Conservation (phyloP, 2,797 vertebrate genomes). For the Hoplostethus mediterraneus region DNA sequence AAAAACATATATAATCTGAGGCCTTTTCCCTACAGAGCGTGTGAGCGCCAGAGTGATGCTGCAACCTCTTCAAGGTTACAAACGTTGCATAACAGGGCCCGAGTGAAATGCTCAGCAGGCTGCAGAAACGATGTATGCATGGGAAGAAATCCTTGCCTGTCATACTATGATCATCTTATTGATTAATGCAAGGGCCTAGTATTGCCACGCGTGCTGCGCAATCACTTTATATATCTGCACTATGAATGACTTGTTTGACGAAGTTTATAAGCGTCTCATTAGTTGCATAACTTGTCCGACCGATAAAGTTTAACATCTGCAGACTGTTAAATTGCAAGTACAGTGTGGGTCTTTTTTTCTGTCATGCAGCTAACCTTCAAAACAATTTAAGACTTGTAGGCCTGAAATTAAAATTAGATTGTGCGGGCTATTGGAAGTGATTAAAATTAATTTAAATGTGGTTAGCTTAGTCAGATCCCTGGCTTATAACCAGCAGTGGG, state of each 20-base stretch:
- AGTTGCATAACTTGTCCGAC: conserved; percentile 28
- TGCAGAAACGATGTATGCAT: conserved; percentile 22
- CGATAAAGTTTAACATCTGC: conserved; percentile 46
- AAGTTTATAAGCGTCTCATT: conserved; percentile 30
- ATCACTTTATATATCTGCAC: neutral
- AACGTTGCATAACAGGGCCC: conserved; percentile 69
- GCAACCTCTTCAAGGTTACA: conserved; percentile 82
- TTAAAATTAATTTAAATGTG: neutral
- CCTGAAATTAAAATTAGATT: conserved; percentile 8
- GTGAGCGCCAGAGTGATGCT: conserved; percentile 83
- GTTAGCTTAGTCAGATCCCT: neutral
- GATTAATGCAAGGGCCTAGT: neutral
- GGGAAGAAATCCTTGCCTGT: neutral
- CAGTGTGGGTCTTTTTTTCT: conserved; percentile 4
- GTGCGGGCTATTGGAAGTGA: neutral
- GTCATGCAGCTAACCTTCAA: neutral
- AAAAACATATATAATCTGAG: neutral
- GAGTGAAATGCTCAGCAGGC: conserved; percentile 61
- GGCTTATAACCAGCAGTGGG: conserved; percentile 1
- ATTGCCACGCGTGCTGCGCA: neutral
- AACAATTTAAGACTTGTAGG: neutral
- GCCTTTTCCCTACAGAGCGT: conserved; percentile 33
- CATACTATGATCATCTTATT: too few relatives aligned
- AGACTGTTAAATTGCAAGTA: conserved; percentile 17
- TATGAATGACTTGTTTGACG: conserved; percentile 1